A percentile compares a stretch with the other conserved stretches of the same genome.
Evolutionary conservation across 2,888 invertebrate species (phyloP).

Genomic region (Lasius platythorax): DNA sequence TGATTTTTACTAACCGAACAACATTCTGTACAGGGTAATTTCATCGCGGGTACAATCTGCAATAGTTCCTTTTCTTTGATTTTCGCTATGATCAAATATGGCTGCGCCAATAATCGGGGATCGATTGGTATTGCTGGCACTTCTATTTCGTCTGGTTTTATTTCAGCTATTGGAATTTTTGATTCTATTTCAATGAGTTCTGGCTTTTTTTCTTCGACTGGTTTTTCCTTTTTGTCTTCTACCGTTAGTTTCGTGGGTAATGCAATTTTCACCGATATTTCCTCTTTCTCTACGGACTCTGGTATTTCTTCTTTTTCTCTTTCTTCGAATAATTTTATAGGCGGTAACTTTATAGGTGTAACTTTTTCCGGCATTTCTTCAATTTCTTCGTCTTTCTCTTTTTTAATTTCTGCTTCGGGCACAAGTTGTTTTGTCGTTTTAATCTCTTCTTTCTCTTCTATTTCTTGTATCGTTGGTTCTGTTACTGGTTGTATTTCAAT

Average conservation of each 20-base stretch:
- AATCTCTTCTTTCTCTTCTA: background rate
- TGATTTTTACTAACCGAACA: constrained; percentile 28
- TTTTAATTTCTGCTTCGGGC: background rate
- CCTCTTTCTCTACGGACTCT: background rate
- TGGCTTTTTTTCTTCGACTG: background rate
- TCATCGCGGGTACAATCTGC: background rate
- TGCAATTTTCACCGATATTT: background rate
- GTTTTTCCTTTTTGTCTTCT: background rate
- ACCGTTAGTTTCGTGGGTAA: background rate
- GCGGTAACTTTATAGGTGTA: background rate
- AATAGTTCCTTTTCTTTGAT: constrained; percentile 39
- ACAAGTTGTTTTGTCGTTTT: background rate
- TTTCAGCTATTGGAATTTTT: constrained; percentile 17
- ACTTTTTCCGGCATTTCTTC: constrained; percentile 5
- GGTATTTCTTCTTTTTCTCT: background rate
- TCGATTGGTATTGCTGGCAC: constrained; percentile 25
- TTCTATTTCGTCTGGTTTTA: background rate
- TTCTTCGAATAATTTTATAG: background rate
- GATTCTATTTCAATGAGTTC: constrained; percentile 27
- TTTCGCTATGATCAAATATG: constrained; percentile 50
- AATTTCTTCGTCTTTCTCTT: background rate
- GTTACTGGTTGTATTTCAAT: constrained; percentile 7
- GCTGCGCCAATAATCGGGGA: constrained; percentile 7
- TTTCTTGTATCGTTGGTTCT: constrained; percentile 15
- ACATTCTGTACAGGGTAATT: background rate